Percentiles rank a stretch among this genome's conserved stretches.
Conservation (phyloP, 2,113 vertebrate genomes). For the Phainopepla nitens region DNA sequence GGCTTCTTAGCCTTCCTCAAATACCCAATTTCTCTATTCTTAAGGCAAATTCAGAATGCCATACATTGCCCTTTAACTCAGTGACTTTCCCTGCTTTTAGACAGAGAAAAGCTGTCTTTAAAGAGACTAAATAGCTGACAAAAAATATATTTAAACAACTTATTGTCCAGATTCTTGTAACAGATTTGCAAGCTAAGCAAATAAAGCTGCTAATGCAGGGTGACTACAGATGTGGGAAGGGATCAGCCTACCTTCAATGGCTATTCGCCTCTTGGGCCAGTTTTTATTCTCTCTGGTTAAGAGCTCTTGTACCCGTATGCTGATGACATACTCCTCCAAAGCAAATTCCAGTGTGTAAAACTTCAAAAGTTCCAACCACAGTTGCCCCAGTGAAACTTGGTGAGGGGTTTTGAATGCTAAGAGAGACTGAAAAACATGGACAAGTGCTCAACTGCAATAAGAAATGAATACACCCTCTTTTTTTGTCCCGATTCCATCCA, state of each 20-base stretch:
- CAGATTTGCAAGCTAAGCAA: neutral
- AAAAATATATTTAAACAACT: neutral
- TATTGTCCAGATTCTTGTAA: neutral
- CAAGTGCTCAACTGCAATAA: neutral
- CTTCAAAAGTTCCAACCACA: slow-evolving; percentile 94
- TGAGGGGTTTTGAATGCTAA: slow-evolving; percentile 76
- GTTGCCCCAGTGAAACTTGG: slow-evolving; percentile 82
- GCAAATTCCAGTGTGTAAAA: slow-evolving; percentile 99
- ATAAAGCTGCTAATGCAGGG: neutral
- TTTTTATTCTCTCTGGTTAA: slow-evolving; percentile 92
- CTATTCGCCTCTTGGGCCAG: slow-evolving; percentile 95
- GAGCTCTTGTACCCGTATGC: slow-evolving; percentile 88
- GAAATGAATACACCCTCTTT: neutral
- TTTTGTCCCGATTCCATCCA: neutral
- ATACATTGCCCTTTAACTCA: neutral
- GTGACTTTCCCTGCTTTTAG: neutral
- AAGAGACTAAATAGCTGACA: neutral
- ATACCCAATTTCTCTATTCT: neutral
- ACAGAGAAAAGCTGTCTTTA: neutral
- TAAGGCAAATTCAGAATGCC: neutral
- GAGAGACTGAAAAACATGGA: slow-evolving; percentile 74
- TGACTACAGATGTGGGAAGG: neutral
- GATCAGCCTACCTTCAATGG: slow-evolving; percentile 87
- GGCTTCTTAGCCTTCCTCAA: neutral
- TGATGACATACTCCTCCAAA: slow-evolving; percentile 94